A percentile compares a stretch with the other conserved stretches of the same genome.
Conservation (phyloP, 2,113 vertebrate species). For the Edolisoma coerulescens region DNA sequence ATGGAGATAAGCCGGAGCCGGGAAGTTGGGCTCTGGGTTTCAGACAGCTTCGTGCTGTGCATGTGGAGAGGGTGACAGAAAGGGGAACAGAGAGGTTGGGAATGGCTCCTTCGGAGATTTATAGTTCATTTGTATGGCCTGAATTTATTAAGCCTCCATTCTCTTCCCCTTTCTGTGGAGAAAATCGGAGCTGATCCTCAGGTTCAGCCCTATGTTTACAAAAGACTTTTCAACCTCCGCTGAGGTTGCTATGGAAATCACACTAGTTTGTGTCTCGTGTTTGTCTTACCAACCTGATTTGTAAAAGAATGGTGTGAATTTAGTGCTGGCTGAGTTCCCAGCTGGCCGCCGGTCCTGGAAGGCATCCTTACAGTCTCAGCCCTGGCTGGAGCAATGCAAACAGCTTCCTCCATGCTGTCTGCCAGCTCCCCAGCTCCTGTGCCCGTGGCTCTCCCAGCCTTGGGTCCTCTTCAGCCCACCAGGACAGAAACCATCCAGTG, state of each 20-base stretch:
- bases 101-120: neutral
- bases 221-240: slow-evolving; percentile 38
- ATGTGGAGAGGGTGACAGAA: slow-evolving; percentile 9
- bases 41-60: slow-evolving; percentile 20
- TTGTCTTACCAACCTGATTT: slow-evolving; percentile 58
- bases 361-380: neutral
- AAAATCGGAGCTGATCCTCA: neutral
- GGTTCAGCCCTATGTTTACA: slow-evolving; percentile 45
- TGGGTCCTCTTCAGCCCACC: neutral
- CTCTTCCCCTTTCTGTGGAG: neutral
- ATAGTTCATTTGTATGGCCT: neutral
- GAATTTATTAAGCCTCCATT: neutral
- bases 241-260: slow-evolving; percentile 53
- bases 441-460: neutral
- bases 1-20: neutral
- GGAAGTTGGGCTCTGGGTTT: neutral
- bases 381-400: slow-evolving; percentile 7
- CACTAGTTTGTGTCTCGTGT: slow-evolving; percentile 14
- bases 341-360: slow-evolving; percentile 22
- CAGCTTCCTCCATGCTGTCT: neutral
- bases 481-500: neutral
- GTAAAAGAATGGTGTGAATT: slow-evolving; percentile 58
- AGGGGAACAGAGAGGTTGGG: neutral
- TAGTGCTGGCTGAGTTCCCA: slow-evolving; percentile 20
- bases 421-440: neutral